Conservation (phyloP, 2,888 invertebrate genomes). For the Epinotia demarniana region DNA sequence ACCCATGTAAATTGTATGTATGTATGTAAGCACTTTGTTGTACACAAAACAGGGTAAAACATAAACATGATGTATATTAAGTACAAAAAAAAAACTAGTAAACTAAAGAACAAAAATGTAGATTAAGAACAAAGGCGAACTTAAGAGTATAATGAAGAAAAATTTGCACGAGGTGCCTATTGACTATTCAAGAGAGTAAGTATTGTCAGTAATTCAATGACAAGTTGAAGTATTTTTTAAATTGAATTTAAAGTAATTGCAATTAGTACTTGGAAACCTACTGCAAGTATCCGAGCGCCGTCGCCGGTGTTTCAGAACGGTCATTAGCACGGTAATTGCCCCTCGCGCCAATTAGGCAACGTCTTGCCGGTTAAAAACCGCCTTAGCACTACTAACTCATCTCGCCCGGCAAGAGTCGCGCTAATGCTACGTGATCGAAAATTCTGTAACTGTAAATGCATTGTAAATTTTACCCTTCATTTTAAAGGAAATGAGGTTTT, state of each 20-base stretch:
- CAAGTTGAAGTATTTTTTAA: too few relatives aligned
- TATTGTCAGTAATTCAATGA: too few relatives aligned
- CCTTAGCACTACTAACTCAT: conserved; percentile 52
- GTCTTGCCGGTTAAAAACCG: conserved; percentile 65
- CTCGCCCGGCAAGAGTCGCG: conserved; percentile 33
- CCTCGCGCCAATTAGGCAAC: conserved; percentile 69
- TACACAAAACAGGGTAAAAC: too few relatives aligned
- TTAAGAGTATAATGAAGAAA: too few relatives aligned
- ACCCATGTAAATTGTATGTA: too few relatives aligned
- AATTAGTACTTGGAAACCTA: conserved; percentile 1
- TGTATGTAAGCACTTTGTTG: too few relatives aligned
- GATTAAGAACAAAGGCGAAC: too few relatives aligned
- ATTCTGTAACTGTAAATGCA: background rate
- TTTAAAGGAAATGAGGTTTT: background rate
- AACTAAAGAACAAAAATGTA: too few relatives aligned
- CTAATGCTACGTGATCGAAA: background rate
- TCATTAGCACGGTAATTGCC: conserved; percentile 65
- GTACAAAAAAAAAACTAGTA: too few relatives aligned
- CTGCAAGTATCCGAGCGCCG: conserved; percentile 15
- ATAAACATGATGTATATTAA: too few relatives aligned
- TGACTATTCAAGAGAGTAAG: too few relatives aligned
- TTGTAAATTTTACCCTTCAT: background rate
- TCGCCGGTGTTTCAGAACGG: conserved; percentile 45
- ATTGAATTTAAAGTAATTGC: background rate
- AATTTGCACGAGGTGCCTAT: too few relatives aligned